phyloP scores from a whole-genome alignment of 2,113 vertebrate species.

The Otis tarda region DNA sequence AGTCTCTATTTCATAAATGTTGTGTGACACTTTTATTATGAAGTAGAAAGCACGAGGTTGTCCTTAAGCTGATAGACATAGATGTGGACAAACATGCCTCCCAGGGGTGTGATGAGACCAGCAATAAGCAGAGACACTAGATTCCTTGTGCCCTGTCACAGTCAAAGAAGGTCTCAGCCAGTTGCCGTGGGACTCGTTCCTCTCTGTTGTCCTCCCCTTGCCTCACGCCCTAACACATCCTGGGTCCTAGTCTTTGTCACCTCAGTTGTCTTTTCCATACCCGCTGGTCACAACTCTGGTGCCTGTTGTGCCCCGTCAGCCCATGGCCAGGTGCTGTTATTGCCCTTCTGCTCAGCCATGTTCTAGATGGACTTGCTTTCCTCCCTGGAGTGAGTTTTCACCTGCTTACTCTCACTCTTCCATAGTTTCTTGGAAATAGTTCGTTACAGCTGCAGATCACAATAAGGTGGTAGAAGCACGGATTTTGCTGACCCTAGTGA shows the following conservation, averaged over 20 bases:
- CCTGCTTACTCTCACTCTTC: not conserved
- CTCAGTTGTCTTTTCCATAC: accelerated
- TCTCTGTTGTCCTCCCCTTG: not conserved
- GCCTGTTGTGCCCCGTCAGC: not conserved
- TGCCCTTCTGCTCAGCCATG: not conserved
- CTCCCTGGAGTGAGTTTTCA: not conserved
- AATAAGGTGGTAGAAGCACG: not conserved
- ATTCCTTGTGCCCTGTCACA: not conserved
- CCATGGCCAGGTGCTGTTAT: not conserved
- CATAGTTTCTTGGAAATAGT: not conserved
- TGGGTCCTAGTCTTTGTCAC: not conserved
- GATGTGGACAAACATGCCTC: not conserved
- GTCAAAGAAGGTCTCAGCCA: not conserved
- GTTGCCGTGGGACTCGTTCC: not conserved
- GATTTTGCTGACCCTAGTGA: not conserved
- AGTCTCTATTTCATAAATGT: slow-evolving; percentile 35
- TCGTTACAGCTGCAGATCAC: not conserved
- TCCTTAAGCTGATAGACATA: not conserved
- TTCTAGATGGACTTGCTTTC: not conserved
- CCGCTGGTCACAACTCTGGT: not conserved
- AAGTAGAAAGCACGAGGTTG: not conserved
- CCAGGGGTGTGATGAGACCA: not conserved
- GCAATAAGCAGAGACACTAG: not conserved
- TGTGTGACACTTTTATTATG: not conserved
- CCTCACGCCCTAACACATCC: not conserved